Evolutionary conservation across 2,797 vertebrate genomes (phyloP), one percentile per base, ranked within the genome.

Genomic region (Pagetopsis macropterus): DNA sequence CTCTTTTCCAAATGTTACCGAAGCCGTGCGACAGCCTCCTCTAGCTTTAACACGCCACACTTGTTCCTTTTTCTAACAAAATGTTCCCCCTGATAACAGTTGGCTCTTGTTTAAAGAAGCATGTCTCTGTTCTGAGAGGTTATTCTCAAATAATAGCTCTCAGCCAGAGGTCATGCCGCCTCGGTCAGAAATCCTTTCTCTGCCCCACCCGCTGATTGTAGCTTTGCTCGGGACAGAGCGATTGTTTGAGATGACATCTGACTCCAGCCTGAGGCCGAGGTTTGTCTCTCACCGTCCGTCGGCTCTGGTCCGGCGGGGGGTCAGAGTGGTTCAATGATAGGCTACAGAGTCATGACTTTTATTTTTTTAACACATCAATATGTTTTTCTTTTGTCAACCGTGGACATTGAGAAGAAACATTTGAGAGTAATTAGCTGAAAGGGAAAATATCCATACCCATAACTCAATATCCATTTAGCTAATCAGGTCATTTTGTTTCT

Each of bases 231-330:
- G 21, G 45, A 75, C 3, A 3, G 23, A 78, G 33, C 19, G 16
- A 65, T 67, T 83, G 61, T 82, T 44, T 62, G 21, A 80, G 51
- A 60, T 59, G 51, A 70, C 17, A 37, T 70, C 41, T 55, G 52
- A 73, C 72, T 80, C 40, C 48, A 37, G n/a, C 72, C 68, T 19
- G n/a, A 73, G 81, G 64, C 72, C 56, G 59, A 81, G 51, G 52
- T 81, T 86, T 78, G 72, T 43, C 46, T 78, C 51, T 73, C 70
- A 62, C 46, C 65, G 46, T 41, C 13, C 17, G 62, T 41, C 59
- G 43, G 46, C 45, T 58, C 27, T 57, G 55, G 10, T 41, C 55
- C 60, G 12, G 5, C 56, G 23, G 44, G 55, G 55, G 55, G 68
- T 16, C 58, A 65, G 60, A 21, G 37, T 41, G 52, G 31, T 73